A percentile compares a stretch with the other conserved stretches of the same genome.
Conservation (phyloP, 2,113 vertebrate species). For the Peromyscus leucopus region DNA sequence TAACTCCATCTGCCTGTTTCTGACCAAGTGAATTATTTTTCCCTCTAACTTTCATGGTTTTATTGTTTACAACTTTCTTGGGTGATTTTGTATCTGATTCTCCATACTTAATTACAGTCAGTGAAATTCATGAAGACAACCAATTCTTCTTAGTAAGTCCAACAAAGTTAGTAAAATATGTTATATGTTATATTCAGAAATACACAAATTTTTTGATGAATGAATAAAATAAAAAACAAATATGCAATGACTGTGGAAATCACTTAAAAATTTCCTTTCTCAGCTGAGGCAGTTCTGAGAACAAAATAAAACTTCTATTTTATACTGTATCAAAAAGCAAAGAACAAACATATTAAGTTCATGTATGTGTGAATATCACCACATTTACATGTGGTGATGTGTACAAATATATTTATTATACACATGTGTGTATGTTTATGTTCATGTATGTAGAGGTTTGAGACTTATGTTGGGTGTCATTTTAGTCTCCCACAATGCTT, state of each 20-base stretch:
- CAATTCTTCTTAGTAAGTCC: background rate
- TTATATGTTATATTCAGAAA: background rate
- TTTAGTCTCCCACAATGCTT: background rate
- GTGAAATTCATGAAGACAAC: background rate
- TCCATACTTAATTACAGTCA: background rate
- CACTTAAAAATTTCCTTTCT: background rate
- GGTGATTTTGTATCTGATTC: background rate
- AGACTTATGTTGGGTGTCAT: background rate
- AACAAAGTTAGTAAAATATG: background rate
- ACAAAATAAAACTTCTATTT: background rate
- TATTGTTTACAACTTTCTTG: background rate
- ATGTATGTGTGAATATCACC: background rate
- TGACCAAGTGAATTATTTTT: background rate
- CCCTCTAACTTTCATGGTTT: background rate
- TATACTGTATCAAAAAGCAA: background rate
- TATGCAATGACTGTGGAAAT: background rate
- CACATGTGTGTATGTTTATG: rapidly evolving
- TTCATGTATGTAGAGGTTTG: background rate
- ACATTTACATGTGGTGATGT: background rate
- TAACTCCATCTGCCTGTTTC: background rate
- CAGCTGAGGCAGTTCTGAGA: background rate
- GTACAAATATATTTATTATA: background rate
- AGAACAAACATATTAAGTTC: background rate
- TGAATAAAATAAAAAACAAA: background rate
- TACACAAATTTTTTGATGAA: background rate